Base-by-base conservation (phyloP, 2,113 vertebrate species). In the Cynocephalus volans region DNA sequence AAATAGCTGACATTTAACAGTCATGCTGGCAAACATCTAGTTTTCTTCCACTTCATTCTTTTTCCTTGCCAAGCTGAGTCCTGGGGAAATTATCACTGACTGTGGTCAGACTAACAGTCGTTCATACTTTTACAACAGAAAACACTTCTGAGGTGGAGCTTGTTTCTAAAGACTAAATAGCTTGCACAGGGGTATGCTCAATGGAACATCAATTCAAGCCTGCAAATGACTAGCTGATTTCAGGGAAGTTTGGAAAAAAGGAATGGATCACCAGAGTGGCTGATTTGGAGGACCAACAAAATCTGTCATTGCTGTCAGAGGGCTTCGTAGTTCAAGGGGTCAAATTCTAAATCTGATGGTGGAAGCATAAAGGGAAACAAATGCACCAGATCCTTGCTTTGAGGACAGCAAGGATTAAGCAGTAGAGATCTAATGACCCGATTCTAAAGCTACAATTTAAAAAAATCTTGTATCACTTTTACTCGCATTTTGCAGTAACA, bases 31-130 rank as follows among this genome's bases (percentile, higher is more conserved):
- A 97, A 89, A 93, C 82, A 64, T 70, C 97, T 98, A 83, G 90
- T 97, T 94, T 96, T 95, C 95, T 98, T 97, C 28, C 97, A 92
- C 89, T 97, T 88, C 60, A 26, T 97, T 87, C 94, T 96, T 97
- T 87, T 64, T 92, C 48, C 87, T 85, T 96, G 95, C 97, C 97
- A 97, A 82, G 41, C 62, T 93, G 77, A 90, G 91, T 95, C 92
- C 82, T 87, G 92, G 84, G 81, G 93, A 97, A 97, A 77, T 97
- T 56, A 76, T 89, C 72, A 41, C 73, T 85, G 75, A 64, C 73
- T 93, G 72, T 93, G 82, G 89, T 88, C 88, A 97, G 70, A 82
- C 77, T 15, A 0, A 70, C 1, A 11, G 75, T 97, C 52, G 81
- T 95, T 94, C 85, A 88, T 96, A 84, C 80, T 96, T 90, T 82